Conservation (phyloP, 30 jellyfish, hydroid and myxozoan genomes). For the Mastigias papua region DNA sequence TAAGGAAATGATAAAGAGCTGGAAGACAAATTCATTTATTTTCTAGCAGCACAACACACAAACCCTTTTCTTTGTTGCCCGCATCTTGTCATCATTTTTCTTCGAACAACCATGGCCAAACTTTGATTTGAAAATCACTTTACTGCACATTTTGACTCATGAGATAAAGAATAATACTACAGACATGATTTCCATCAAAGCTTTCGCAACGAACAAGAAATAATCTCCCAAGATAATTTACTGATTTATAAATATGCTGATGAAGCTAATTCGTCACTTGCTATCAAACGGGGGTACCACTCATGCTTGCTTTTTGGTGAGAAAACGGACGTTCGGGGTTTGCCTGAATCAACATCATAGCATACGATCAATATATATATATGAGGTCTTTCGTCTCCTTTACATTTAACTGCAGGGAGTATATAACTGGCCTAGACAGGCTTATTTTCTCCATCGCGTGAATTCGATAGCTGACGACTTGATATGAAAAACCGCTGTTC, state of each 20-base stretch:
- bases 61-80: constrained; percentile 12
- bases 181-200: not conserved
- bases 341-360: no score
- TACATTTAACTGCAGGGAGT: no score
- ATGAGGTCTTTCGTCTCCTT: no score
- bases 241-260: not conserved
- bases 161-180: not conserved
- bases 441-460: no score
- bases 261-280: not conserved
- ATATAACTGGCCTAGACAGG: no score
- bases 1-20: not conserved
- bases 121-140: not conserved
- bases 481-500: no score
- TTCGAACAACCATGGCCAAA: not conserved
- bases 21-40: not conserved
- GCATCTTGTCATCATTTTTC: not conserved
- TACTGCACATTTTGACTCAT: constrained; percentile 4
- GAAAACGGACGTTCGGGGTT: no score
- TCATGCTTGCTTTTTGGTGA: no score
- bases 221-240: not conserved
- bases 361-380: no score
- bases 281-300: not conserved
- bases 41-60: constrained; percentile 2
- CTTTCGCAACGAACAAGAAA: not conserved
- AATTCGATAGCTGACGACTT: no score